phyloP scores from a whole-genome alignment of 2,797 vertebrate genomes.

The Chiloscyllium punctatum region DNA sequence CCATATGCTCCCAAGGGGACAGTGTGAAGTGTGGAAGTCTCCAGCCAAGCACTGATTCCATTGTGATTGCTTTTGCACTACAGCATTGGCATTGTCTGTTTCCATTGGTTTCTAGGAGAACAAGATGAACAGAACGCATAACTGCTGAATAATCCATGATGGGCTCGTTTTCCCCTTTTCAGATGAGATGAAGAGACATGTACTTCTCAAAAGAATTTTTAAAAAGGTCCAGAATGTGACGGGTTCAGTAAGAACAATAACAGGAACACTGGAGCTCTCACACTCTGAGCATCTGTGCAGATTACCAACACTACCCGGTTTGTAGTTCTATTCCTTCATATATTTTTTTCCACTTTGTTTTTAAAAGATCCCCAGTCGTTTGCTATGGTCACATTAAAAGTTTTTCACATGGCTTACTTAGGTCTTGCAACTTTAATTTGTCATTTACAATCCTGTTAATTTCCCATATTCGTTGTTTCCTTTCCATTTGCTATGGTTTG shows the following conservation, averaged over 20 bases:
- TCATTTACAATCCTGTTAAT: neutral
- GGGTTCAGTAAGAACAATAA: neutral
- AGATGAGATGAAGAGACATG: neutral
- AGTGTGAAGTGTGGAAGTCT: neutral
- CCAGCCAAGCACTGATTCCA: conserved; percentile 23
- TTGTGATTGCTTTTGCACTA: neutral
- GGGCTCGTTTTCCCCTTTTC: neutral
- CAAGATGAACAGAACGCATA: neutral
- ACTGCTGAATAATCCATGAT: neutral
- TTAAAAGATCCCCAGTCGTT: neutral
- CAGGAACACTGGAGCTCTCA: neutral
- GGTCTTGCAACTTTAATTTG: neutral
- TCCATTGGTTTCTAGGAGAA: conserved; percentile 5
- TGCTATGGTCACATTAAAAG: neutral
- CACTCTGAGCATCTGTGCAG: neutral
- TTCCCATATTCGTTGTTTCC: neutral
- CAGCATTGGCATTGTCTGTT: neutral
- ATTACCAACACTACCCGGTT: neutral
- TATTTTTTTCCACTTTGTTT: neutral
- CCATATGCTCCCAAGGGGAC: neutral
- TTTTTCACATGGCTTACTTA: neutral
- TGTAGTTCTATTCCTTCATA: neutral
- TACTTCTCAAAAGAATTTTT: neutral
- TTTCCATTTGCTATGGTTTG: neutral
- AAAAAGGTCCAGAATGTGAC: neutral